Evolutionary conservation across 2,113 vertebrate species (phyloP).

Genomic region (Melierax canorus): DNA sequence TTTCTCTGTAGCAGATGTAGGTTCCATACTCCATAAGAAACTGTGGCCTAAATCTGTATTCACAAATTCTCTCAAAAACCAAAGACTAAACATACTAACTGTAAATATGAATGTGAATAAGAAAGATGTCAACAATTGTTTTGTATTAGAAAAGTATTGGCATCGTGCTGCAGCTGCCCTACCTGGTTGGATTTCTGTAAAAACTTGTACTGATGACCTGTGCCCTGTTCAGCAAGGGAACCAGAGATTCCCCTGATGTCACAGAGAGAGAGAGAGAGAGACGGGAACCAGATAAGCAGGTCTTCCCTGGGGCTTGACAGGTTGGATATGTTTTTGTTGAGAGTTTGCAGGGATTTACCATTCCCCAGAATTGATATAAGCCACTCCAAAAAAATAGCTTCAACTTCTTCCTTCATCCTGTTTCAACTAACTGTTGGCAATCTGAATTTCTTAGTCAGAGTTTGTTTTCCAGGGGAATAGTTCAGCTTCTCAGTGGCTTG

Average conservation of each 20-base stretch:
- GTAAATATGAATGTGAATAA: background rate
- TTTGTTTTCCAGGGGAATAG: background rate
- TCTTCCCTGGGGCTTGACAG: background rate
- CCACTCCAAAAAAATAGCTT: background rate
- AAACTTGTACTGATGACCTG: background rate
- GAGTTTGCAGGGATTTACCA: background rate
- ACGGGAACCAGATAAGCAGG: background rate
- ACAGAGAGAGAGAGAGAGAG: background rate
- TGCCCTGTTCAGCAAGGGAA: background rate
- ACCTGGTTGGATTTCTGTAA: background rate
- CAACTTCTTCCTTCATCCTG: background rate
- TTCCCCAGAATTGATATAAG: background rate
- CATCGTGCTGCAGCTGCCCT: background rate
- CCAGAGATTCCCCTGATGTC: fast-evolving
- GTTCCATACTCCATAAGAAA: background rate
- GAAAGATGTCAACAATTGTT: background rate
- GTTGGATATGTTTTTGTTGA: background rate
- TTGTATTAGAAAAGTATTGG: background rate
- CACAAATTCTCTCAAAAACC: background rate
- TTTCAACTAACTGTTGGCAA: background rate
- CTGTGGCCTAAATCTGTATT: background rate
- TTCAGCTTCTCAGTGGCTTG: background rate
- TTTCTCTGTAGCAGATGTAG: background rate
- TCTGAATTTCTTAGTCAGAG: background rate
- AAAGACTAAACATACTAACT: background rate